These are phyloP conservation scores for Pseudanteris insignis DNA, from an alignment of 2,888 invertebrate genomes.

Conservation along the genomic window DNA sequence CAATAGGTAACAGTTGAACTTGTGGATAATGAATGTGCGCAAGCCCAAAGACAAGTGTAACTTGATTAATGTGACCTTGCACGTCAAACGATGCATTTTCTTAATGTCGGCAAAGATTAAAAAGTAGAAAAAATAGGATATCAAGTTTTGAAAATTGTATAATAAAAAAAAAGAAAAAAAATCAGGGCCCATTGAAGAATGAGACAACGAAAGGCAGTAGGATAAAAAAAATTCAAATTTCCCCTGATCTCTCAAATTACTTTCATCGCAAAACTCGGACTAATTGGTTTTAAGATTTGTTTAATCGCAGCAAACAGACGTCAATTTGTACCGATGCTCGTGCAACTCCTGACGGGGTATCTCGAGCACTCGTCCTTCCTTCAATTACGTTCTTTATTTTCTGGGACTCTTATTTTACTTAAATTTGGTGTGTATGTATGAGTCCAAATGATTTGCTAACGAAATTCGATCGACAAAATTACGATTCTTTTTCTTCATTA, in stretches of 20 bases:
- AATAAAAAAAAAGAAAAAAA: too few relatives aligned
- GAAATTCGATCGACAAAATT: too few relatives aligned
- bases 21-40: too few relatives aligned
- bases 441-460: too few relatives aligned
- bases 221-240: constrained; percentile 20
- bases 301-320: constrained; percentile 48
- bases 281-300: constrained; percentile 54
- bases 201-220: constrained; percentile 21
- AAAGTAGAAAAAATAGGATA: too few relatives aligned
- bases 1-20: too few relatives aligned
- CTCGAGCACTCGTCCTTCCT: neutral
- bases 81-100: neutral
- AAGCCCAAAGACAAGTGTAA: constrained; percentile 14
- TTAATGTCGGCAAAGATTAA: constrained; percentile 12
- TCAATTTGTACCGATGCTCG: constrained; percentile 29
- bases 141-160: too few relatives aligned
- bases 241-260: constrained; percentile 39
- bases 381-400: neutral
- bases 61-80: constrained; percentile 21
- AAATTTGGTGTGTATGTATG: too few relatives aligned
- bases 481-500: too few relatives aligned
- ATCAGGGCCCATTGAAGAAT: constrained; percentile 2
- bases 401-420: too few relatives aligned
- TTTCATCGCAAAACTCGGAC: constrained; percentile 50
- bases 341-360: neutral